Percentiles rank a stretch among this genome's conserved stretches.
These are phyloP conservation scores for Stegastes partitus DNA, from an alignment of 2,113 vertebrate genomes.

Conservation along the genomic window DNA sequence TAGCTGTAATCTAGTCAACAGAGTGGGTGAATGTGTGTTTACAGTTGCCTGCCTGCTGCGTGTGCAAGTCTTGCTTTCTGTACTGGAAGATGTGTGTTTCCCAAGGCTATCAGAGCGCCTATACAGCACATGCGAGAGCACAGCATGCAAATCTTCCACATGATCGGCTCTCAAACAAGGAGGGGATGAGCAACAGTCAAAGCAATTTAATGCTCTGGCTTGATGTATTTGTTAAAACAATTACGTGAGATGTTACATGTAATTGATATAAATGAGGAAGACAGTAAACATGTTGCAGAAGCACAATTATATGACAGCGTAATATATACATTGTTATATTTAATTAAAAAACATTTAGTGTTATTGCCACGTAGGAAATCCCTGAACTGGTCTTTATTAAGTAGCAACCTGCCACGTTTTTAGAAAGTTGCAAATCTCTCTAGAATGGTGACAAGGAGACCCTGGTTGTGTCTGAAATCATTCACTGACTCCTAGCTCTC, in stretches of 20 bases:
- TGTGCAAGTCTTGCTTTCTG: conserved; percentile 12
- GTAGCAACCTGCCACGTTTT: neutral
- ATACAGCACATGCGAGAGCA: conserved; percentile 5
- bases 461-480: too few species aligned
- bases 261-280: conserved; percentile 1
- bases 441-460: neutral
- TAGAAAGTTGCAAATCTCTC: neutral
- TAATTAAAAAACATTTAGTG: conserved; percentile 2
- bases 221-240: neutral
- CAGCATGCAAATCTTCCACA: conserved; percentile 2
- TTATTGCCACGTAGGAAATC: neutral
- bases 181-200: neutral
- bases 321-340: neutral
- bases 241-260: neutral
- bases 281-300: neutral
- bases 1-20: conserved; percentile 7
- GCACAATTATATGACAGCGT: neutral
- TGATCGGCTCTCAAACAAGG: conserved; percentile 10
- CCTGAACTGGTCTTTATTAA: neutral
- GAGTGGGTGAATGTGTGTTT: conserved; percentile 11
- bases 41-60: conserved; percentile 16
- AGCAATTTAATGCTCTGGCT: conserved; percentile 1
- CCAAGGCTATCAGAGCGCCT: conserved; percentile 5
- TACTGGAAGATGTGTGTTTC: neutral
- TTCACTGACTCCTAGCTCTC: too few species aligned